Evolutionary conservation across 2,888 invertebrate species (phyloP), one percentile per base, ranked within the genome.

Genomic region (Phragmatobia fuliginosa): DNA sequence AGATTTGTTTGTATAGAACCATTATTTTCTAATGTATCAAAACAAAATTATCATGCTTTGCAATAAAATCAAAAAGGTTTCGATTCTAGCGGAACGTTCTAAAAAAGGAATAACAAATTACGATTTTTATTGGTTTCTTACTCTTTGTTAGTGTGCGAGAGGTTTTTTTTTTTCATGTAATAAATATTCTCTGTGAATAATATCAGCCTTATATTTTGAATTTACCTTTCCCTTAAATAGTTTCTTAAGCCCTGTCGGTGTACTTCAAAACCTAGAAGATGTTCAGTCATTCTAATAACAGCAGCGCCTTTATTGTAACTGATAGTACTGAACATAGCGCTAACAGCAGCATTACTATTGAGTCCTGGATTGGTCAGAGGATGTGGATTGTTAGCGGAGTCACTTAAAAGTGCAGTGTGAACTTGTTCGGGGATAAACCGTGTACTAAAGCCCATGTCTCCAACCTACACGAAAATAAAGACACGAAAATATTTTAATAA

Each of bases 371-470:
- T 93, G 1, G 95, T 96, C 78, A 98, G 88, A 0, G 97, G 95
- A 65, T 96, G 96, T 0, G 96, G 95, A 28, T 89, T 90, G 33
- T 90, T 87, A 0, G 94, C 90, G n/a, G 96, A 95, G 83, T 97
- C 98, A 73, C 88, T 87, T 0, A 91, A 89, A 68, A 97, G 92
- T 8, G 96, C 96, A 0, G 93, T 88, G 77, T 98, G 98, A 0
- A 97, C 80, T 85, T 97, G 97, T 70, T 97, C 96, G 0, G 95
- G 92, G 0, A 97, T 96, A 82, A 97, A 98, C 81, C 97, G 97
- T 11, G 96, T 95, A 33, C 95, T 96, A 70, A 97, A 85, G 52
- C 96, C 96, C 96, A 97, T 97, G 0, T 90, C 90, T 79, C 96
- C 96, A n/a, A 96, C 95, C 97, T 97, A 67, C 33, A n/a, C 11